Base-by-base conservation (phyloP, 1,140 invertebrate genomes). In the Trichoplusia ni region DNA sequence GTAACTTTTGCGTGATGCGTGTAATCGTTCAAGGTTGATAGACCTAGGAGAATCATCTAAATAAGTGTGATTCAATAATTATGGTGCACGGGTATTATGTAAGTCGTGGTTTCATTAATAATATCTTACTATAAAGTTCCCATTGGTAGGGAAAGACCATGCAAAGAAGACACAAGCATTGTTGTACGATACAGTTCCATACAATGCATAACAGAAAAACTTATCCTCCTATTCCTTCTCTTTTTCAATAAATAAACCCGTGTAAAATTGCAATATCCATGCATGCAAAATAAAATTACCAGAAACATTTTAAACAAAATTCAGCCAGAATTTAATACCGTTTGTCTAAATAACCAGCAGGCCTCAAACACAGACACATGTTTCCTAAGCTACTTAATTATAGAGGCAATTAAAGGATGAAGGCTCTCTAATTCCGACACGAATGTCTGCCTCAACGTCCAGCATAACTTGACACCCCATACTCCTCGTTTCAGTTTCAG, bases 301-400 rank as follows among this genome's bases (percentile, higher is more conserved):
- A 16, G 21, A 47, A 16, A 14, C 18, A 47, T 14, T 9, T n/a
- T n/a, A 25, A 46, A 18, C 21, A 35, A 35, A 51, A 51, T 33
- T n/a, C n/a, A 11, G 21, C 21, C 19, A 38, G n/a, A n/a, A n/a
- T n/a, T n/a, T n/a, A 23, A 27, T 25, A 18, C 13, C 65, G 31
- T 31, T 21, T 13, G 16, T 46, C 56, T 4, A 7, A 62, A 67
- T 67, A 25, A 4, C 19, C 27, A 19, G 46, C 23, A 54, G 27
- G 25, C 35, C 35, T 61, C 42, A 46, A 38, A 58, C 42, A 21
- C 35, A 66, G 16, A 46, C 61, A 13, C 62, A 35, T 58, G 46
- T 65, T 63, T 65, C 65, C 59, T 67, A 64, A 71, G 68, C 71
- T 74, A 46, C 68, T 74, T 71, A 74, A 74, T 74, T 74, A 74